Evolutionary conservation across 2,113 vertebrate species (phyloP).

Genomic region (Peromyscus californicus): DNA sequence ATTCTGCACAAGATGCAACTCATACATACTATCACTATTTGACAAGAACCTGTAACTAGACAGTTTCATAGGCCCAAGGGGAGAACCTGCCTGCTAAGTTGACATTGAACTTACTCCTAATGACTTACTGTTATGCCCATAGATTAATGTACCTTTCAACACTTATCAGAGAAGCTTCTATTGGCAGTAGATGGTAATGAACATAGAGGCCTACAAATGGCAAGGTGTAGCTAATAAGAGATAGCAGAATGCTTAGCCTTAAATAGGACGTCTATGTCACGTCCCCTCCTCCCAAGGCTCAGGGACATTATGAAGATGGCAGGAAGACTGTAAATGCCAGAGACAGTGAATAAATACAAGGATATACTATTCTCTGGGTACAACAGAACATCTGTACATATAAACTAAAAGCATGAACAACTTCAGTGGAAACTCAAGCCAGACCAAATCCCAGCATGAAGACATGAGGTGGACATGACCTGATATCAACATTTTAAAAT

Average conservation of each 20-base stretch:
- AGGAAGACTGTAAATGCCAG: not conserved
- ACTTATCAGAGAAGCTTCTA: not conserved
- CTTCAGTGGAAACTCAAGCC: not conserved
- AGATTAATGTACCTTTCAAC: not conserved
- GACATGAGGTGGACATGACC: not conserved
- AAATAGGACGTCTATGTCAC: not conserved
- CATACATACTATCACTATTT: not conserved
- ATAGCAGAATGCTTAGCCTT: not conserved
- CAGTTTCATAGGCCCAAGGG: not conserved
- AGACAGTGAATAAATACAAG: not conserved
- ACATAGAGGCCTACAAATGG: not conserved
- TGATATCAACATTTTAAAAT: not conserved
- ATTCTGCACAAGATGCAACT: not conserved
- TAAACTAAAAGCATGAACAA: not conserved
- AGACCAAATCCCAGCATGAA: not conserved
- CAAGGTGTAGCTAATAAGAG: too few species aligned
- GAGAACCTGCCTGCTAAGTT: not conserved
- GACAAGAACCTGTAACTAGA: not conserved
- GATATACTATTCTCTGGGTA: not conserved
- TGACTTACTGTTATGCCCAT: not conserved
- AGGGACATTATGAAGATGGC: not conserved
- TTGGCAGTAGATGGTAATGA: not conserved
- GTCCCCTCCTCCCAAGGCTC: not conserved
- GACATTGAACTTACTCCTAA: not conserved
- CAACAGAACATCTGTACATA: not conserved